Evolutionary conservation across 2,797 vertebrate genomes (phyloP).

Genomic region (Scomberomorus guttatus): DNA sequence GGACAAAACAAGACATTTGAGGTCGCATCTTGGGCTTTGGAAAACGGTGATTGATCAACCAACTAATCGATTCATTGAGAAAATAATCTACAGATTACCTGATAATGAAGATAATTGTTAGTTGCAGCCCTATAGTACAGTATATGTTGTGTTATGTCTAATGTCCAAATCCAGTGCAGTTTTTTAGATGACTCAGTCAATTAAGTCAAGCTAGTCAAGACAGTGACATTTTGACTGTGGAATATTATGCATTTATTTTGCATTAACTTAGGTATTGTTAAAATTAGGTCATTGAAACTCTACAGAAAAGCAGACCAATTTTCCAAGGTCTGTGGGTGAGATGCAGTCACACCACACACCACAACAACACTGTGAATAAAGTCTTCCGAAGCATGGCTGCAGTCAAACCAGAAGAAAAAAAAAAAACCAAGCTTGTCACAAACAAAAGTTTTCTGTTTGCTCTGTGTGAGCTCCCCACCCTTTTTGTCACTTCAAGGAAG

Average conservation of each 20-base stretch:
- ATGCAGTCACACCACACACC: slow-evolving; percentile 9
- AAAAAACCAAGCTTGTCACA: slow-evolving; percentile 18
- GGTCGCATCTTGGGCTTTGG: too few species aligned
- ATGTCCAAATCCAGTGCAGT: too few species aligned
- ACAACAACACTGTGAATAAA: not conserved
- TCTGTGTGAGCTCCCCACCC: not conserved
- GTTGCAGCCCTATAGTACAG: too few species aligned
- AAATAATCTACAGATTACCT: too few species aligned
- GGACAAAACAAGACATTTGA: too few species aligned
- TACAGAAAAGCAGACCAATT: not conserved
- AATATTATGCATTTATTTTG: not conserved
- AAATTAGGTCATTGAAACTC: slow-evolving; percentile 37
- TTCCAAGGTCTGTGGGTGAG: slow-evolving; percentile 29
- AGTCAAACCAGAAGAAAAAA: slow-evolving; percentile 27
- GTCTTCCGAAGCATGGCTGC: slow-evolving; percentile 27
- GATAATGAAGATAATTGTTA: too few species aligned
- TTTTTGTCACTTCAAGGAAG: slow-evolving; percentile 4
- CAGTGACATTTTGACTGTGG: not conserved
- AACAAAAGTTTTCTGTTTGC: not conserved
- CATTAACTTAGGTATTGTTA: not conserved
- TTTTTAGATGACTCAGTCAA: slow-evolving; percentile 5
- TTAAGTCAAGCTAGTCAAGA: slow-evolving; percentile 10
- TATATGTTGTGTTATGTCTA: too few species aligned
- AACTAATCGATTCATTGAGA: too few species aligned
- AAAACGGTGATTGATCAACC: too few species aligned